phyloP scores from a whole-genome alignment of 2,113 vertebrate genomes.

The Pavo muticus region DNA sequence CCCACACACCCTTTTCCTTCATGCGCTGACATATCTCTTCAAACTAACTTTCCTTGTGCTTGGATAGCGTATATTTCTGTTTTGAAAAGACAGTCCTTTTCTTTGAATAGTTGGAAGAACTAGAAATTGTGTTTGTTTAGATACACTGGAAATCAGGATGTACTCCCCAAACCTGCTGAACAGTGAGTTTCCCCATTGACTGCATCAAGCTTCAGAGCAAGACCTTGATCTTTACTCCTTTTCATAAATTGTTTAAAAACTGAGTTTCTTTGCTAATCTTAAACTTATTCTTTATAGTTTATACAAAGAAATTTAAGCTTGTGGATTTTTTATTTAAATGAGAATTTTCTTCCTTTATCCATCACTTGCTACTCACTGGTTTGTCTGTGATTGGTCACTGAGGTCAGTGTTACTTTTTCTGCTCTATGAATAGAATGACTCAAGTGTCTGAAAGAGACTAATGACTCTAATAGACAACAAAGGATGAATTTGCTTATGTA shows the following conservation, averaged over 20 bases:
- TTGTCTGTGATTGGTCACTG: background rate
- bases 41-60: background rate
- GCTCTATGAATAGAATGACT: slow-evolving; percentile 40
- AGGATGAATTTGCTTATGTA: slow-evolving; percentile 65
- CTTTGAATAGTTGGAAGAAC: background rate
- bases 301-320: background rate
- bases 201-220: background rate
- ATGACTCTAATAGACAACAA: slow-evolving; percentile 62
- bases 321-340: background rate
- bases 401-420: slow-evolving; percentile 50
- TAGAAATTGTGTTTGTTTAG: background rate
- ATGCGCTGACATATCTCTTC: slow-evolving; percentile 1
- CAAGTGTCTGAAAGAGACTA: slow-evolving; percentile 62
- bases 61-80: background rate
- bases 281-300: background rate
- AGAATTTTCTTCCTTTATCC: background rate
- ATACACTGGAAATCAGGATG: background rate
- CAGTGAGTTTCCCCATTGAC: background rate
- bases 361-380: background rate
- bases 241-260: background rate
- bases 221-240: accelerated
- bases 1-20: background rate
- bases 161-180: background rate
- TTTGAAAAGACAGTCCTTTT: background rate
- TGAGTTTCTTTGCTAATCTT: background rate